phyloP scores from a whole-genome alignment of 53 echinoderm and acorn worm genomes.

The Actinopyga echinites region DNA sequence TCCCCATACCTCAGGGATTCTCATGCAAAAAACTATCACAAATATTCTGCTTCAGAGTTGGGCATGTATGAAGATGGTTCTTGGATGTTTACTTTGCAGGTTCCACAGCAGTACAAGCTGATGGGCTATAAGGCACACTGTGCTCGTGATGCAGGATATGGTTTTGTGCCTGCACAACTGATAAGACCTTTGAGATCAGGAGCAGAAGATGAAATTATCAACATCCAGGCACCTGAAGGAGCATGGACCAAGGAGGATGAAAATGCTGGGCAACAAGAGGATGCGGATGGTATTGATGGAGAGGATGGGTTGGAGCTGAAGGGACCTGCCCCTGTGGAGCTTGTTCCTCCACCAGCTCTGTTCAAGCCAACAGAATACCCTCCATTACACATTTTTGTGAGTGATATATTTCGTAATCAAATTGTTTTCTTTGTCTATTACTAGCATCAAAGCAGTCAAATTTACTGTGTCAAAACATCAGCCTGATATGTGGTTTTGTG shows the following conservation, averaged over 20 bases:
- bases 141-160: conserved; percentile 78
- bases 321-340: conserved; percentile 42
- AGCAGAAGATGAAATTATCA: conserved; percentile 95
- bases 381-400: conserved; percentile 95
- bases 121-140: conserved; percentile 83
- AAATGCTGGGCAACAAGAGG: conserved; percentile 40
- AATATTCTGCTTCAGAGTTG: no score
- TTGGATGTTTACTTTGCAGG: no score
- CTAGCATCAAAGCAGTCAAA: no score
- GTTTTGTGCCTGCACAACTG: conserved; percentile 86
- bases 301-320: conserved; percentile 47
- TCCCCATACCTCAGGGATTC: no score
- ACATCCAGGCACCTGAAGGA: conserved; percentile 73
- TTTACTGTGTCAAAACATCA: no score
- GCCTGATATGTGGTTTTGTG: no score
- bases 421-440: no score
- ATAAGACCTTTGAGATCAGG: conserved; percentile 79
- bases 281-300: conserved; percentile 16
- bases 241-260: conserved; percentile 76
- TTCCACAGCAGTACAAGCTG: conserved; percentile 87
- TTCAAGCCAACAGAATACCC: conserved; percentile 97
- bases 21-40: no score
- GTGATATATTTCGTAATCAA: background rate
- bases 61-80: no score
- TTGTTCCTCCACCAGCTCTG: conserved; percentile 81